Evolutionary conservation across 2,113 vertebrate genomes (phyloP).

Genomic region (Mastomys coucha): DNA sequence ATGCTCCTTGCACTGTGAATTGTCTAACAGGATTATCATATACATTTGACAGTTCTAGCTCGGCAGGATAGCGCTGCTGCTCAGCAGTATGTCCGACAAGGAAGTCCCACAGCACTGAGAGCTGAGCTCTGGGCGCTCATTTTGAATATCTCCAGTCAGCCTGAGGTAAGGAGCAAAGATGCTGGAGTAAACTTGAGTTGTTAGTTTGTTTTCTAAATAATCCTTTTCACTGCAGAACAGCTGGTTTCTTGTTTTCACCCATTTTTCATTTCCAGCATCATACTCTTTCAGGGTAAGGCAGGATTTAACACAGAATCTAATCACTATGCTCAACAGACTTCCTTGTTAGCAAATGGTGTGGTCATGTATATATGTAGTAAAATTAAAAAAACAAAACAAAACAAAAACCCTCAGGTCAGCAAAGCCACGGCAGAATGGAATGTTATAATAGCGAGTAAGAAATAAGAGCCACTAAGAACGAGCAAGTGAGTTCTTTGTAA

Average conservation of each 20-base stretch:
- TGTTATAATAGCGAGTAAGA: neutral
- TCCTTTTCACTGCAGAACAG: conserved; percentile 44
- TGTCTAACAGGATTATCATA: conserved; percentile 54
- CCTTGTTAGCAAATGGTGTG: conserved; percentile 17
- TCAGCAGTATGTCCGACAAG: conserved; percentile 96
- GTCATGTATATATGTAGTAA: neutral
- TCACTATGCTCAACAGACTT: neutral
- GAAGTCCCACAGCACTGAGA: conserved; percentile 95
- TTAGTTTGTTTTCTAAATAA: neutral
- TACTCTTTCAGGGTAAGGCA: conserved; percentile 6
- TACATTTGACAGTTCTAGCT: conserved; percentile 88
- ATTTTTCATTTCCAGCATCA: conserved; percentile 26
- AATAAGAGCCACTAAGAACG: neutral
- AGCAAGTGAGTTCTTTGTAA: neutral
- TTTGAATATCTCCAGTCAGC: conserved; percentile 94
- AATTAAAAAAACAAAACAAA: no score
- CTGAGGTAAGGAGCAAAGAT: conserved; percentile 90
- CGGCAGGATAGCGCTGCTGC: conserved; percentile 96
- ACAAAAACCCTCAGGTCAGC: neutral
- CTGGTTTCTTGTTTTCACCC: neutral
- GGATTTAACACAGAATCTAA: neutral
- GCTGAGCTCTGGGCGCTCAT: conserved; percentile 97
- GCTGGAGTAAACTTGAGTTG: neutral
- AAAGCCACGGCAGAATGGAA: neutral
- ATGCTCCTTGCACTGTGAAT: neutral